A percentile compares a stretch with the other conserved stretches of the same genome.
Conservation (phyloP, 2,797 vertebrate species). For the Falco naumanni region DNA sequence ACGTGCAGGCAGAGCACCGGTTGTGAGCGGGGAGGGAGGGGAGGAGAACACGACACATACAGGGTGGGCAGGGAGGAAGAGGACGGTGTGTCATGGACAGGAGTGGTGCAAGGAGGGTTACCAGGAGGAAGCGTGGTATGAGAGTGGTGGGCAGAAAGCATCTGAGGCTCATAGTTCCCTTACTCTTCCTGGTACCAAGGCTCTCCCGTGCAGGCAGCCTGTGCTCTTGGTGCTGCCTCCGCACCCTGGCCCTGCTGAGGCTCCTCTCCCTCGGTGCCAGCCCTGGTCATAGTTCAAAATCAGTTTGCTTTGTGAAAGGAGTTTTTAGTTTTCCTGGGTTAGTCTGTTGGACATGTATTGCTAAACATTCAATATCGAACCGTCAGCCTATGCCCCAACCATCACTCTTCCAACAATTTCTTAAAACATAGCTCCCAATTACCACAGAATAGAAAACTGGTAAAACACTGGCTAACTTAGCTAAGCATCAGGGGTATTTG, state of each 20-base stretch:
- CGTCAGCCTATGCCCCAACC: neutral
- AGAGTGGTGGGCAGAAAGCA: neutral
- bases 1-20: neutral
- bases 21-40: neutral
- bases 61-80: neutral
- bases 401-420: neutral
- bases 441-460: neutral
- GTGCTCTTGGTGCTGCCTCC: neutral
- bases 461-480: neutral
- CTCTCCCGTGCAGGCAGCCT: neutral
- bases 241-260: neutral
- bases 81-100: neutral
- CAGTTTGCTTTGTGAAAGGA: neutral
- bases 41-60: neutral
- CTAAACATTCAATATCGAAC: neutral
- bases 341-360: neutral
- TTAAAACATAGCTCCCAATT: neutral
- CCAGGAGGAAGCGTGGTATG: neutral
- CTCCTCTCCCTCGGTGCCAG: neutral
- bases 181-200: neutral
- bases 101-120: fast-evolving
- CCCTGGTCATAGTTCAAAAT: neutral
- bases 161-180: neutral
- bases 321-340: neutral
- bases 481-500: neutral